A percentile compares a stretch with the other conserved stretches of the same genome.
Conservation (phyloP, 2,888 invertebrate genomes). For the Idaea straminata region DNA sequence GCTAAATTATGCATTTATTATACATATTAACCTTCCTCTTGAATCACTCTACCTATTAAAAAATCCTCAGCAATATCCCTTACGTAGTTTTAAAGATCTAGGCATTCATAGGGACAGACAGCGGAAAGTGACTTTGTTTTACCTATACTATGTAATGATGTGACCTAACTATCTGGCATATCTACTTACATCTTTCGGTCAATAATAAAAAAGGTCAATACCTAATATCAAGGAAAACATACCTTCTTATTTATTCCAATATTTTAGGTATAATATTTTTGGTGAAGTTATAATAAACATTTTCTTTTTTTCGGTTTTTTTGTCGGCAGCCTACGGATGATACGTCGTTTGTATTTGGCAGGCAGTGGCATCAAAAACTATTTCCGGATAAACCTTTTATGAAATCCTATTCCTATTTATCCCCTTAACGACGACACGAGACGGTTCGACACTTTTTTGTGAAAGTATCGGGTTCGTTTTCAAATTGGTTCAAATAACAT, state of each 20-base stretch:
- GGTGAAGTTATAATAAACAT: neutral
- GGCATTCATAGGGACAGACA: no score
- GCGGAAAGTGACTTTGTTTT: no score
- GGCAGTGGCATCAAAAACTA: neutral
- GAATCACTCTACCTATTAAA: no score
- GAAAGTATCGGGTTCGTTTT: neutral
- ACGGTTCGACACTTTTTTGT: neutral
- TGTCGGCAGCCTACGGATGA: neutral
- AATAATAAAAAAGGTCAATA: neutral
- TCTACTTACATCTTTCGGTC: neutral
- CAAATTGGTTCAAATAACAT: neutral
- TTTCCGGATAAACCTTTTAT: slow-evolving; percentile 16
- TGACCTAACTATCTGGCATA: neutral
- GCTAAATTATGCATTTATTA: no score
- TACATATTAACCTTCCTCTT: no score
- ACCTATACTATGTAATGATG: no score
- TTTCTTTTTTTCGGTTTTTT: neutral
- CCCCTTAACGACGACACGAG: neutral
- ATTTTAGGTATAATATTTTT: neutral
- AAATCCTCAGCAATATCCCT: no score
- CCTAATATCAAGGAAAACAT: neutral
- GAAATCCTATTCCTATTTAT: slow-evolving; percentile 26
- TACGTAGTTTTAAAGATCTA: no score
- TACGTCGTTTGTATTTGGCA: neutral
- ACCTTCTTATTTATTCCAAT: neutral